These are phyloP conservation scores for Mus minutoides DNA, from an alignment of 2,797 vertebrate genomes.

Conservation along the genomic window DNA sequence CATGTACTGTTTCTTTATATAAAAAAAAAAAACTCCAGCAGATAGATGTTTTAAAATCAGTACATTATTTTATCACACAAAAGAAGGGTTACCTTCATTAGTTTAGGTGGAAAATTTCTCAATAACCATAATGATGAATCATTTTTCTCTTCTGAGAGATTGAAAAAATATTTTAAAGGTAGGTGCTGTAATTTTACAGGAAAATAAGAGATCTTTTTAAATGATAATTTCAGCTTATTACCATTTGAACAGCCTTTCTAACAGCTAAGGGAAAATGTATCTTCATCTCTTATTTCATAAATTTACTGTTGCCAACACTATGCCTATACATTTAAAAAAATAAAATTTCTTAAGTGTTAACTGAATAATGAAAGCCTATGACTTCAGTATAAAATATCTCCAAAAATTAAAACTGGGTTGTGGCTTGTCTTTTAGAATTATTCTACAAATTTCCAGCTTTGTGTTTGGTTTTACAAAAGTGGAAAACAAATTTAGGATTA, in stretches of 20 bases:
- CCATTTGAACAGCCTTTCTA: constrained; percentile 81
- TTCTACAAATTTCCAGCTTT: constrained; percentile 69
- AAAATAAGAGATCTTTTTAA: constrained; percentile 83
- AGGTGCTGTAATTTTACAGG: constrained; percentile 69
- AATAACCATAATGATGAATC: constrained; percentile 69
- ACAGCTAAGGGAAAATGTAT: constrained; percentile 70
- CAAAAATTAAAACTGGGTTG: constrained; percentile 74
- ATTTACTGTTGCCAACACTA: constrained; percentile 67
- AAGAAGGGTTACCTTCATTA: constrained; percentile 65
- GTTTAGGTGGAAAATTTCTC: constrained; percentile 62
- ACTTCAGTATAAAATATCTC: constrained; percentile 60
- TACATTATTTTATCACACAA: constrained; percentile 63
- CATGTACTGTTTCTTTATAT: constrained; percentile 39
- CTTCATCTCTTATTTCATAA: constrained; percentile 84
- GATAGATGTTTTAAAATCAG: constrained; percentile 66
- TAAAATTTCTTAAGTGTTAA: constrained; percentile 76
- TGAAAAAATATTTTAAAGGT: constrained; percentile 63
- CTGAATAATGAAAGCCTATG: constrained; percentile 65
- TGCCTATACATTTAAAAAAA: constrained; percentile 53
- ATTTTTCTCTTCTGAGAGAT: constrained; percentile 63
- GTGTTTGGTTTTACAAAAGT: constrained; percentile 81
- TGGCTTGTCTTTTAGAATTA: constrained; percentile 69
- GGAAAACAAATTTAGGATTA: constrained; percentile 67
- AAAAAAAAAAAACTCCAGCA: constrained; percentile 17
- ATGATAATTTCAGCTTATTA: constrained; percentile 83